A percentile compares a stretch with the other conserved stretches of the same genome.
Evolutionary conservation across 2,888 invertebrate species (phyloP).

Genomic region (Leucophora obtusa): DNA sequence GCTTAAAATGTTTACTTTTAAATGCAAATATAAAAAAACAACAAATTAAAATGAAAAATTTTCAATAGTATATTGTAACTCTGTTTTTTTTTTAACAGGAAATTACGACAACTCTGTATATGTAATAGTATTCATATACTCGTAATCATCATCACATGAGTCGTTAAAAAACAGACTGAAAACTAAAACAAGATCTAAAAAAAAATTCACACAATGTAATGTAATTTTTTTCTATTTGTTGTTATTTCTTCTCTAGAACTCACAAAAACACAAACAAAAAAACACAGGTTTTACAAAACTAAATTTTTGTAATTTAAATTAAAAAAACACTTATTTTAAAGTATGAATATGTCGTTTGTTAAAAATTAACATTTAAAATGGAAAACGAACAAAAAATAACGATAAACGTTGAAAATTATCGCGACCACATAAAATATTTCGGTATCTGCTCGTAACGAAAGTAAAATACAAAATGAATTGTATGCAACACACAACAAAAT

Average conservation of each 20-base stretch:
- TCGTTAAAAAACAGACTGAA: conserved; percentile 10
- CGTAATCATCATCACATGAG: conserved; percentile 27
- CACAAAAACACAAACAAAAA: not conserved
- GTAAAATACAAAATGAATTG: conserved; percentile 72
- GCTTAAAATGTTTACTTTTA: too few relatives aligned
- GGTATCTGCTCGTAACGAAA: conserved; percentile 70
- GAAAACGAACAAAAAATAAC: conserved; percentile 16
- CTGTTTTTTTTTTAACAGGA: conserved; percentile 47
- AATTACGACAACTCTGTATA: conserved; percentile 38
- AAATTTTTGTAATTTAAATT: conserved; percentile 16
- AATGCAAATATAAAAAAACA: too few relatives aligned
- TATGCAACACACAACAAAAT: conserved; percentile 47
- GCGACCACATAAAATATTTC: conserved; percentile 36
- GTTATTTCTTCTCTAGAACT: not conserved
- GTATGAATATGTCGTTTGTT: not conserved
- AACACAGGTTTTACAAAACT: not conserved
- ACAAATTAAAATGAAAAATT: not conserved
- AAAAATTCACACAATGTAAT: not conserved
- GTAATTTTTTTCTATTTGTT: conserved; percentile 5
- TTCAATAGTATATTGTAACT: conserved; percentile 13
- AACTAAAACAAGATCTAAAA: conserved; percentile 25
- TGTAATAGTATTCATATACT: not conserved
- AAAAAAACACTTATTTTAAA: not conserved
- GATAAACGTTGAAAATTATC: conserved; percentile 35
- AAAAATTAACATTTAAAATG: not conserved